Evolutionary conservation across 2,113 vertebrate species (phyloP).

Genomic region (Gymnorhina tibicen): DNA sequence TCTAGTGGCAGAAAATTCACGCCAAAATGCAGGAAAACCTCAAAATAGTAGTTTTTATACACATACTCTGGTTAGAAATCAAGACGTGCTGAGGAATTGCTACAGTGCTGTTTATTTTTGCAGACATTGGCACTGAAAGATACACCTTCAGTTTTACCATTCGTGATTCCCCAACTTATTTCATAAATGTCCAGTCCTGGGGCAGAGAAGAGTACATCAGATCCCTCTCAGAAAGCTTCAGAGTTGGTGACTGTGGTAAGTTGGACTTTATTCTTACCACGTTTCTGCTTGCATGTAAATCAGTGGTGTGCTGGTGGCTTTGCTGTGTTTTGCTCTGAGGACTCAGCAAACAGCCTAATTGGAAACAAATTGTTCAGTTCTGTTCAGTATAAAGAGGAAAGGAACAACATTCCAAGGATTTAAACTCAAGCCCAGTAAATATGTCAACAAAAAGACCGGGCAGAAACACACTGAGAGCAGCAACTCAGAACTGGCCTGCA

Average conservation of each 20-base stretch:
- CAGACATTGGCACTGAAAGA: slow-evolving; percentile 87
- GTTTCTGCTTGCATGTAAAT: slow-evolving; percentile 1
- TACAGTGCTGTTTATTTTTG: slow-evolving; percentile 18
- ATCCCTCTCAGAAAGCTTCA: slow-evolving; percentile 80
- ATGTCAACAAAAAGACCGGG: slow-evolving; percentile 1
- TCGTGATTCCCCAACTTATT: slow-evolving; percentile 84
- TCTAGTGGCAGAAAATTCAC: not conserved
- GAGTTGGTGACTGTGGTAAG: slow-evolving; percentile 89
- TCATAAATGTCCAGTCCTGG: slow-evolving; percentile 88
- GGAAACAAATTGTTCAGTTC: slow-evolving; percentile 24
- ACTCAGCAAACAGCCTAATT: slow-evolving; percentile 13
- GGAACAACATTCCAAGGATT: not conserved
- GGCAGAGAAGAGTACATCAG: slow-evolving; percentile 83
- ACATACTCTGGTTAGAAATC: not conserved
- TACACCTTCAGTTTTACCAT: slow-evolving; percentile 89
- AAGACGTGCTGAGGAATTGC: not conserved
- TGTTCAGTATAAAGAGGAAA: not conserved
- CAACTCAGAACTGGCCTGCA: not conserved
- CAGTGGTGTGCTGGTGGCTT: not conserved
- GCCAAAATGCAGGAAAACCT: not conserved
- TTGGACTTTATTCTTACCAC: not conserved
- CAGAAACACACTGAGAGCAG: not conserved
- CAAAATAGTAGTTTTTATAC: accelerated
- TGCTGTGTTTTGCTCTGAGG: slow-evolving; percentile 20
- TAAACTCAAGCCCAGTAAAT: slow-evolving; percentile 6